A percentile compares a stretch with the other conserved stretches of the same genome.
Conservation (phyloP, 2,888 invertebrate genomes). For the Netelia fuscicornis region DNA sequence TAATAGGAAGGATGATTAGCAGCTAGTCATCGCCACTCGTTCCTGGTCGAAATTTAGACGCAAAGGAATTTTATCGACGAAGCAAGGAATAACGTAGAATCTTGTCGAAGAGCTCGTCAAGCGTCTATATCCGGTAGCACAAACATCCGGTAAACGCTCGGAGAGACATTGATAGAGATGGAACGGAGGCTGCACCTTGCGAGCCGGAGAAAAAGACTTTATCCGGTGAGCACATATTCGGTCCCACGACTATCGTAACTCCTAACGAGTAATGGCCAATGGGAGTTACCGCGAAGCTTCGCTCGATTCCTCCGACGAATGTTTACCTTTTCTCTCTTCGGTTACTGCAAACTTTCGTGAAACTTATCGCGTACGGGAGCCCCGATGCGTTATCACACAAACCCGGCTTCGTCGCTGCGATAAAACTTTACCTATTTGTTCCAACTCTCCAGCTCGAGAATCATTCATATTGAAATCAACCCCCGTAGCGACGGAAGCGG, state of each 20-base stretch:
- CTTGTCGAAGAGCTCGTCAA: constrained; percentile 5
- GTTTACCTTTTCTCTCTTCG: neutral
- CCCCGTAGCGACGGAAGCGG: neutral
- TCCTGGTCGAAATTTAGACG: constrained; percentile 9
- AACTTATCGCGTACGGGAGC: neutral
- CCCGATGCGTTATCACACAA: neutral
- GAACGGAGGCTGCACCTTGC: constrained; percentile 64
- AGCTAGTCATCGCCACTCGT: constrained; percentile 48
- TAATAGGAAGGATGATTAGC: constrained; percentile 39
- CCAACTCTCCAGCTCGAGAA: neutral
- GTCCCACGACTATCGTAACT: neutral
- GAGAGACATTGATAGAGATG: constrained; percentile 51
- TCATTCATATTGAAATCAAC: neutral
- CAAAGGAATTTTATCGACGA: constrained; percentile 1
- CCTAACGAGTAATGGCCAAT: neutral
- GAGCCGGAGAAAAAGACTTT: constrained; percentile 64
- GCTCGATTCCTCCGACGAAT: constrained; percentile 14
- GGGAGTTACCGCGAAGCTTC: neutral
- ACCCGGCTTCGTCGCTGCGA: neutral
- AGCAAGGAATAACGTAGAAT: neutral
- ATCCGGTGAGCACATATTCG: constrained; percentile 56
- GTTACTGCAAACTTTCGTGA: neutral
- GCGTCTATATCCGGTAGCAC: constrained; percentile 27
- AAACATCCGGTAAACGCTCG: constrained; percentile 48
- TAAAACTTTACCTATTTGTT: neutral